phyloP scores from a whole-genome alignment of 2,113 vertebrate genomes.

The Ophiodon elongatus region DNA sequence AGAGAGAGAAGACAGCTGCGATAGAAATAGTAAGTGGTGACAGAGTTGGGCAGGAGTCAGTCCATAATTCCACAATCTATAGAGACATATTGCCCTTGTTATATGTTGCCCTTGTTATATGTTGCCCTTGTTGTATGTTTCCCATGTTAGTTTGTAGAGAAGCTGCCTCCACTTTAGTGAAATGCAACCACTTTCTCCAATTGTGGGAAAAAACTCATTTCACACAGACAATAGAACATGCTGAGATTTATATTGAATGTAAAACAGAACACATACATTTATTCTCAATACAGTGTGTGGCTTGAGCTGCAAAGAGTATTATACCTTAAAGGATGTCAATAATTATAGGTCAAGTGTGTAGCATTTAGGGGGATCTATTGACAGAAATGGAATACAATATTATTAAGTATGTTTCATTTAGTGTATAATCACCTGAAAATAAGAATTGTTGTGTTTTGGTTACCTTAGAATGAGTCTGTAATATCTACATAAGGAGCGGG shows the following conservation, averaged over 20 bases:
- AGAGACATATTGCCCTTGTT: constrained; percentile 51
- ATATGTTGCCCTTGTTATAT: constrained; percentile 24
- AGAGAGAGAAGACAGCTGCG: constrained; percentile 71
- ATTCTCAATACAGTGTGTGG: not conserved
- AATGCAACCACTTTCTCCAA: not conserved
- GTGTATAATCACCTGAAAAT: no score
- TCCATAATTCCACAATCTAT: constrained; percentile 61
- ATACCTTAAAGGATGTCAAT: not conserved
- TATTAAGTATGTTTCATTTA: no score
- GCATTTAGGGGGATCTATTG: no score
- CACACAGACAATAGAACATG: not conserved
- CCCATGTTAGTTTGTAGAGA: constrained; percentile 17
- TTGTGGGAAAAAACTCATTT: not conserved
- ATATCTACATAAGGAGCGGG: no score
- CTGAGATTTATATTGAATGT: not conserved
- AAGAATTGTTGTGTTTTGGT: no score
- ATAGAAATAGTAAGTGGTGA: constrained; percentile 71
- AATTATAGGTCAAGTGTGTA: not conserved
- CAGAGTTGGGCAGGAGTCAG: constrained; percentile 39
- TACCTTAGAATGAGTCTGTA: no score
- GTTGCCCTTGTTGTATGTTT: constrained; percentile 14
- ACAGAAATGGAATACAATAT: not conserved
- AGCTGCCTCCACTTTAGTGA: constrained; percentile 54
- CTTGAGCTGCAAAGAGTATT: not conserved
- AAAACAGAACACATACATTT: not conserved